A percentile compares a stretch with the other conserved stretches of the same genome.
These are phyloP conservation scores for Tetragonisca angustula DNA, from an alignment of 2,888 invertebrate species.

Conservation along the genomic window DNA sequence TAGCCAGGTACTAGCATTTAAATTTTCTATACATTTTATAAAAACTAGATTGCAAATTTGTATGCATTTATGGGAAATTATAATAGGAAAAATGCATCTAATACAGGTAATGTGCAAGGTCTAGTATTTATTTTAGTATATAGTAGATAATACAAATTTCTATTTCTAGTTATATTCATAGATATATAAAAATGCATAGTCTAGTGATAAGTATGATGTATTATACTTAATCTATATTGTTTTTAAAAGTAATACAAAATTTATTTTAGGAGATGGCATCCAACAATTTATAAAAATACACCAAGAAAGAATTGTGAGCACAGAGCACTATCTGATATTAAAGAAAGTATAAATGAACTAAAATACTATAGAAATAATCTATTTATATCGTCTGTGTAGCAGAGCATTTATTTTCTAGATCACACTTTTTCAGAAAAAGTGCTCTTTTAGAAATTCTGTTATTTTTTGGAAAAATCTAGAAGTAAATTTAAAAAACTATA, in stretches of 20 bases:
- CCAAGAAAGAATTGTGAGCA: slow-evolving; percentile 85
- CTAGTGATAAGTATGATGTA: background rate
- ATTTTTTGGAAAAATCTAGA: too few relatives aligned
- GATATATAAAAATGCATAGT: background rate
- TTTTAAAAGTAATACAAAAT: background rate
- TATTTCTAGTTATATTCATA: too few relatives aligned
- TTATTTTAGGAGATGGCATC: slow-evolving; percentile 88
- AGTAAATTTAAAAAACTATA: too few relatives aligned
- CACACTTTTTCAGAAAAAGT: background rate
- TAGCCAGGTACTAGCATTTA: slow-evolving; percentile 84
- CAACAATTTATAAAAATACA: slow-evolving; percentile 85
- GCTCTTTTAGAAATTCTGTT: too few relatives aligned
- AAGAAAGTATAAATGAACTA: slow-evolving; percentile 93
- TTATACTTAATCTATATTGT: background rate
- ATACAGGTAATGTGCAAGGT: too few relatives aligned
- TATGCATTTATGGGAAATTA: too few relatives aligned
- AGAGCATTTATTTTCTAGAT: background rate
- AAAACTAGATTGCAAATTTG: too few relatives aligned
- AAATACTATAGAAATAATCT: slow-evolving; percentile 88
- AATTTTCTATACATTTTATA: slow-evolving; percentile 4
- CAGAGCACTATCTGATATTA: slow-evolving; percentile 92
- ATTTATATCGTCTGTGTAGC: slow-evolving; percentile 42
- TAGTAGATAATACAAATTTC: too few relatives aligned
- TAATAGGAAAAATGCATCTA: too few relatives aligned
- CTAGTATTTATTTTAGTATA: too few relatives aligned